Evolutionary conservation across 2,113 vertebrate species (phyloP).

Genomic region (Hippolais icterina): DNA sequence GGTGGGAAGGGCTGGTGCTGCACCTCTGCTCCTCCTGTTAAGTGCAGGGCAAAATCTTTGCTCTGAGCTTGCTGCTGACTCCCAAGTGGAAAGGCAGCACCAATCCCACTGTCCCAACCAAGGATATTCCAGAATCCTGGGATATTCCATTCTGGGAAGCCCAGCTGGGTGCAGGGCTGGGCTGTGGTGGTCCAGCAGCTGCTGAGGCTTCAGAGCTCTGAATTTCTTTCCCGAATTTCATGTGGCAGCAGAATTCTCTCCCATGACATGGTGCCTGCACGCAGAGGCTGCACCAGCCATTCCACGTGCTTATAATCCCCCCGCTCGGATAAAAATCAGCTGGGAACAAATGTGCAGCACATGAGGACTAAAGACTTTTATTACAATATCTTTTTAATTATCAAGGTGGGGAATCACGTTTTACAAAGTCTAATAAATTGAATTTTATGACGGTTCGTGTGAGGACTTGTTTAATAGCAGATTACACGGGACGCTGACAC

Average conservation of each 20-base stretch:
- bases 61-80: background rate
- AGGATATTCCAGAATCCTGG: background rate
- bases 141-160: background rate
- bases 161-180: background rate
- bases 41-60: background rate
- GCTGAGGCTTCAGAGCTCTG: background rate
- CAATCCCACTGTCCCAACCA: fast-evolving
- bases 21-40: background rate
- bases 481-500: background rate
- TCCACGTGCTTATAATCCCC: background rate
- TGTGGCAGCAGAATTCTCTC: background rate
- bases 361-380: background rate
- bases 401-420: background rate
- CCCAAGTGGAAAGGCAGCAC: background rate
- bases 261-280: background rate
- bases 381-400: constrained; percentile 60
- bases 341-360: background rate
- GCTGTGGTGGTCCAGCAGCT: background rate
- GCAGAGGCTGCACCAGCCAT: background rate
- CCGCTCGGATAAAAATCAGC: background rate
- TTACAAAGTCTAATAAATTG: constrained; percentile 34
- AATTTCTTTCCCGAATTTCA: background rate
- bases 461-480: constrained; percentile 32
- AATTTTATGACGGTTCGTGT: constrained; percentile 17
- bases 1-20: background rate